Conservation (phyloP, 2,797 vertebrate genomes). For the Melanotaenia parkinsoni region DNA sequence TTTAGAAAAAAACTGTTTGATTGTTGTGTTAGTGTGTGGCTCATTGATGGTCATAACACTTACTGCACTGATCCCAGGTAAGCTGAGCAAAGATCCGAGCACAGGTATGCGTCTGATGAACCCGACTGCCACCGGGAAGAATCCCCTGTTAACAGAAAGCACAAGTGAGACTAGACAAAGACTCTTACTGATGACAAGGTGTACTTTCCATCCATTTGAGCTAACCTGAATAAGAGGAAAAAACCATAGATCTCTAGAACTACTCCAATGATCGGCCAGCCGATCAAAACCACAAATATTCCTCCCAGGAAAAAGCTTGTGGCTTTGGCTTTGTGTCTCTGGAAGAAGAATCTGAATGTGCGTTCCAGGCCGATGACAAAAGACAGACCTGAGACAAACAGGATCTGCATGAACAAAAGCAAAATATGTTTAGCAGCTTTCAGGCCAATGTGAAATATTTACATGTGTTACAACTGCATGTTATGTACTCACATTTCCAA, state of each 20-base stretch:
- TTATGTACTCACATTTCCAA: conserved; percentile 65
- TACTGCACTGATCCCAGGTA: conserved; percentile 94
- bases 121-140: conserved; percentile 95
- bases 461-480: background rate
- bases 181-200: background rate
- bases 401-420: conserved; percentile 81
- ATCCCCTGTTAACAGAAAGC: conserved; percentile 84
- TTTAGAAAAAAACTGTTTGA: no score
- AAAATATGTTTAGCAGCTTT: background rate
- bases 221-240: conserved; percentile 96
- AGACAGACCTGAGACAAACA: conserved; percentile 94
- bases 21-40: background rate
- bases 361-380: conserved; percentile 97
- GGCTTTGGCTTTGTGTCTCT: conserved; percentile 96
- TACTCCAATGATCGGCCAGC: conserved; percentile 95
- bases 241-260: conserved; percentile 97
- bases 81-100: conserved; percentile 92
- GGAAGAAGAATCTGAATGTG: conserved; percentile 98
- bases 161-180: background rate
- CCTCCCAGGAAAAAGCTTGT: conserved; percentile 95
- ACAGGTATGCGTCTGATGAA: conserved; percentile 96
- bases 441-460: background rate
- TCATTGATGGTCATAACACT: conserved; percentile 32
- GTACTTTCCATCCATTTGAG: background rate
- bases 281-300: conserved; percentile 92